These are phyloP conservation scores for Anisognathus igniventris DNA, from an alignment of 2,797 vertebrate genomes.

Conservation along the genomic window DNA sequence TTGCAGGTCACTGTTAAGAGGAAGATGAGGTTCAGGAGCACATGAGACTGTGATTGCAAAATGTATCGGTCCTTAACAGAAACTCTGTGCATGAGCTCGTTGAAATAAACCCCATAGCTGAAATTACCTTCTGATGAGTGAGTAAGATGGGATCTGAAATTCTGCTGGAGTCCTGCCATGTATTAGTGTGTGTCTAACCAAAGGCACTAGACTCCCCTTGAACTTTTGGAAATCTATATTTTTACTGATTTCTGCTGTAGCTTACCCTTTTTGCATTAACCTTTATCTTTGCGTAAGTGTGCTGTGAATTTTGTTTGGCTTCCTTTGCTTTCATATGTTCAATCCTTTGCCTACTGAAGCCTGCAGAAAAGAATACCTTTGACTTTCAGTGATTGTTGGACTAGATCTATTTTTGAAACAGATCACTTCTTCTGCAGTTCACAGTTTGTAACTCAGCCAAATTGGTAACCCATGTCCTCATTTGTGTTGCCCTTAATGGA, in stretches of 20 bases:
- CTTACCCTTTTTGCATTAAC: not conserved
- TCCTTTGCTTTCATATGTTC: not conserved
- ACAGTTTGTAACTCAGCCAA: not conserved
- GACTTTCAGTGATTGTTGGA: not conserved
- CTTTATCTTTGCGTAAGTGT: not conserved
- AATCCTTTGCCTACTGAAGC: not conserved
- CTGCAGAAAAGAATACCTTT: not conserved
- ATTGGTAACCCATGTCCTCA: not conserved
- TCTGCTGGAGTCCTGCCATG: not conserved
- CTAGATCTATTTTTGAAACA: not conserved
- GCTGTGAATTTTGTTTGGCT: not conserved
- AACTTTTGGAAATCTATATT: not conserved
- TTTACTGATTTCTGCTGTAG: not conserved
- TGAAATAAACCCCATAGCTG: not conserved
- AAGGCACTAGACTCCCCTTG: not conserved
- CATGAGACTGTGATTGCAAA: not conserved
- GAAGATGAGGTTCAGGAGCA: not conserved
- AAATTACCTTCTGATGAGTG: not conserved
- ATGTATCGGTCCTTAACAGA: not conserved
- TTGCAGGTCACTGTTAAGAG: not conserved
- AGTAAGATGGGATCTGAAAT: not conserved
- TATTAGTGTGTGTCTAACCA: not conserved
- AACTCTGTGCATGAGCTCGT: not conserved
- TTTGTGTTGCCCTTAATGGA: not conserved
- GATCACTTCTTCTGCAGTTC: not conserved